Evolutionary conservation across 2,797 vertebrate species (phyloP), one percentile per base, ranked within the genome.

Genomic region (Sarcophilus harrisii): DNA sequence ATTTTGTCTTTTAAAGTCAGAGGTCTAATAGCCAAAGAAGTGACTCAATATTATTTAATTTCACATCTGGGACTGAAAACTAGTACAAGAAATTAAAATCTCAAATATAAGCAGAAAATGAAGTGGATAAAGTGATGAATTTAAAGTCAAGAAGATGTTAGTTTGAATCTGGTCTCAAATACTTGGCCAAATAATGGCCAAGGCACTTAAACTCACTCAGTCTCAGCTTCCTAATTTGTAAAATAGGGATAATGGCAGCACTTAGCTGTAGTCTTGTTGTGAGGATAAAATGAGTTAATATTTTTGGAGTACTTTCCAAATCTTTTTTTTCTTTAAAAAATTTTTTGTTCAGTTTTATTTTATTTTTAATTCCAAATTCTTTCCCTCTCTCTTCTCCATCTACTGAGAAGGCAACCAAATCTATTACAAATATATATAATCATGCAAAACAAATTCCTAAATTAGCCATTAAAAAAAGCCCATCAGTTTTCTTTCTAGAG

Each of bases 21-120:
- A 81, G 0, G 12, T 0, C 0, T 1, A 6, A 92, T 3, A 13
- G 28, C 32, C n/a, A 10, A 11, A 54, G 21, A 21, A 93, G n/a
- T 81, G 12, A 6, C 10, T 45, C 21, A 11, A 24, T 27, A 81
- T 45, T 81, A 81, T 45, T 21, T 45, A 24, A 45, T 81, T 45
- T 81, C 38, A 27, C 38, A 45, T 21, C 73, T 45, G 24, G 6
- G 38, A 10, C 38, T 87, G 21, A 87, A 87, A 87, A 87, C 3
- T 49, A 81, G 73, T 81, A 45, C 8, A 24, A 18, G 73, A 8
- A 45, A 10, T 3, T 87, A 87, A 38, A 45, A 45, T 9, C 73
- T 9, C 73, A 87, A 73, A 87, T 45, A 87, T 27, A 30, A 30
- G 38, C 38, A 81, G 66, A n/a, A 49, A 38, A 21, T 21, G 10